Evolutionary conservation across 2,797 vertebrate species (phyloP).

Genomic region (Passerculus sandwichensis): DNA sequence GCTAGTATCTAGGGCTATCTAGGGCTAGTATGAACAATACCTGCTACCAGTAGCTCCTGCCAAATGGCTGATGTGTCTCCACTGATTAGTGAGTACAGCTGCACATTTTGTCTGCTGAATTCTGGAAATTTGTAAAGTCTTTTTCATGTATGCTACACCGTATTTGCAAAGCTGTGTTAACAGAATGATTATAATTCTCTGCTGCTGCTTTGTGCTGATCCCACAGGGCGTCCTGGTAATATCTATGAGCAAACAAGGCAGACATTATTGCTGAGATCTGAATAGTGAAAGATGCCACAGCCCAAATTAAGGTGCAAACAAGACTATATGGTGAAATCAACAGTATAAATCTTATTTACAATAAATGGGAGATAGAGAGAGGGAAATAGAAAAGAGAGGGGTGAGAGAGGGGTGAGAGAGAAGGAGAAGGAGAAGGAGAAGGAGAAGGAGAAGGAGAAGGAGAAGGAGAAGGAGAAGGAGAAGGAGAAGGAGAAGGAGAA

Average conservation of each 20-base stretch:
- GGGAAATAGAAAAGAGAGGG: neutral
- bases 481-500: neutral
- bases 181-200: neutral
- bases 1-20: neutral
- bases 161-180: neutral
- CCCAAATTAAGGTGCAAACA: neutral
- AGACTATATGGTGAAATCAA: neutral
- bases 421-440: no score
- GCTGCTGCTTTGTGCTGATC: neutral
- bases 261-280: neutral
- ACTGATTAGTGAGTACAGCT: neutral
- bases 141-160: rapidly evolving
- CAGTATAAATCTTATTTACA: neutral
- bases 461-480: neutral
- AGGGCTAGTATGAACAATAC: neutral
- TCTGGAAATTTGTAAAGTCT: neutral
- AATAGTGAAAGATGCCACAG: neutral
- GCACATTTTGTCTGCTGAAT: neutral
- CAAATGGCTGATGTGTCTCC: neutral
- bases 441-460: neutral
- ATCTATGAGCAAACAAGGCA: neutral
- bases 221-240: neutral
- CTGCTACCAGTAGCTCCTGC: neutral
- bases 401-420: neutral
- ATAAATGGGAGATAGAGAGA: neutral